A percentile compares a stretch with the other conserved stretches of the same genome.
phyloP scores from a whole-genome alignment of 2,888 invertebrate species.

The Dinocampus coccinellae region DNA sequence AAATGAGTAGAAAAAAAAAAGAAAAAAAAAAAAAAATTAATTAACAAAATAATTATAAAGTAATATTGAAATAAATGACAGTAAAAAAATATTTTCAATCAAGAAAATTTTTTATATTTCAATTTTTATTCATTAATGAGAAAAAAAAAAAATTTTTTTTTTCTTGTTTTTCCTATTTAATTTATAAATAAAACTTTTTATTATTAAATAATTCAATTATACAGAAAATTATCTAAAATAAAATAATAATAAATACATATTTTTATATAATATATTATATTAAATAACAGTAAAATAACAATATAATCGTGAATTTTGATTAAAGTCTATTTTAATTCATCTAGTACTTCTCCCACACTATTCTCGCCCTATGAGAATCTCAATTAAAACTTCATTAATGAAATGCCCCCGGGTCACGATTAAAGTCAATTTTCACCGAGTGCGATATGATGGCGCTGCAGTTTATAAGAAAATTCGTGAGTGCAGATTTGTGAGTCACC shows the following conservation, averaged over 20 bases:
- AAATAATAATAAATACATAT: too few relatives aligned
- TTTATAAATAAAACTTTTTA: too few relatives aligned
- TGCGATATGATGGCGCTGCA: constrained; percentile 18
- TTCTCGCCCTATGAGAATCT: constrained; percentile 28
- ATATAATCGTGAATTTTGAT: neutral
- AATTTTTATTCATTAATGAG: too few relatives aligned
- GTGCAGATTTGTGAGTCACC: neutral
- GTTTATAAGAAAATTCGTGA: neutral
- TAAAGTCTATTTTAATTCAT: neutral
- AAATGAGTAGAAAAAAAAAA: neutral
- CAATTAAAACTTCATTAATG: constrained; percentile 54
- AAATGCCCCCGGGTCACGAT: constrained; percentile 39
- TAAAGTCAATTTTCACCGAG: constrained; percentile 33
- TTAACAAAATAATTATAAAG: too few relatives aligned
- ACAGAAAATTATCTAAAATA: too few relatives aligned
- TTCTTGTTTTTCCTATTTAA: too few relatives aligned
- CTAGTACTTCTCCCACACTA: constrained; percentile 35
- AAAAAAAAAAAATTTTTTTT: too few relatives aligned
- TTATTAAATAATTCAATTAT: too few relatives aligned
- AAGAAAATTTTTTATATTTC: too few relatives aligned
- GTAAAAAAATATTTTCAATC: neutral
- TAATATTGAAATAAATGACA: constrained; percentile 4
- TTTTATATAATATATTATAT: too few relatives aligned
- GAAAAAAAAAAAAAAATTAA: constrained; percentile 27
- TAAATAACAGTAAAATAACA: too few relatives aligned